Evolutionary conservation across 2,113 vertebrate species (phyloP), one percentile per base, ranked within the genome.

Genomic region (Larimichthys polyactis): DNA sequence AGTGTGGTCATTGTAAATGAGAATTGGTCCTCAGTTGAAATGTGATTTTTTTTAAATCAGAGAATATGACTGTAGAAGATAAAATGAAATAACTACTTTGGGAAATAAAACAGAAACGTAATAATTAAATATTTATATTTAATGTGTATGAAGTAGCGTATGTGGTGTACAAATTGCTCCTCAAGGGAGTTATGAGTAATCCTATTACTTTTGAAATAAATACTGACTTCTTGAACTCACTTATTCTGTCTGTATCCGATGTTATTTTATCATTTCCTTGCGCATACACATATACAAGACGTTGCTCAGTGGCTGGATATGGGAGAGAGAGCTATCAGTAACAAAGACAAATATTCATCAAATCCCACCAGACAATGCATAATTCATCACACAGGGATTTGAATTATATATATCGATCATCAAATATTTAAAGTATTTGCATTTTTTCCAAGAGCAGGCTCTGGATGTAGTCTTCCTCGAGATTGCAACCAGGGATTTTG

Each of bases 381-480:
- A 89, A 93, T 94, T 91, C 82, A 94, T 91, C 76, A 91, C 87
- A 88, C 54, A 72, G 57, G 75, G 85, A 85, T 85, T 71, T 94
- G 90, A 94, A 94, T 94, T 90, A 94, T 94, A 92, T 87, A 94
- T 93, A 89, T 91, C 65, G 3, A 79, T 88, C 90, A 93, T 94
- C 77, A 94, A 94, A 94, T 94, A 94, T 94, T 94, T 89, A 94
- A 62, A 69, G 43, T 91, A 91, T 94, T 93, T 92, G 87, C 84
- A 64, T 90, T 90, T 90, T 55, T 57, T 91, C 89, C 82, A 90
- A 89, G 79, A 89, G 87, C 15, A 4, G 58, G 63, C 44, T 68
- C 71, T 71, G 75, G 75, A 85, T 83, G 81, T 86, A 80, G 80
- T 78, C 69, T 57, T 80, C 75, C 82, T 81, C 40, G 82, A 75